Evolutionary conservation across 2,113 vertebrate species (phyloP), one percentile per base, ranked within the genome.

Genomic region (Mionectes macconnelli): DNA sequence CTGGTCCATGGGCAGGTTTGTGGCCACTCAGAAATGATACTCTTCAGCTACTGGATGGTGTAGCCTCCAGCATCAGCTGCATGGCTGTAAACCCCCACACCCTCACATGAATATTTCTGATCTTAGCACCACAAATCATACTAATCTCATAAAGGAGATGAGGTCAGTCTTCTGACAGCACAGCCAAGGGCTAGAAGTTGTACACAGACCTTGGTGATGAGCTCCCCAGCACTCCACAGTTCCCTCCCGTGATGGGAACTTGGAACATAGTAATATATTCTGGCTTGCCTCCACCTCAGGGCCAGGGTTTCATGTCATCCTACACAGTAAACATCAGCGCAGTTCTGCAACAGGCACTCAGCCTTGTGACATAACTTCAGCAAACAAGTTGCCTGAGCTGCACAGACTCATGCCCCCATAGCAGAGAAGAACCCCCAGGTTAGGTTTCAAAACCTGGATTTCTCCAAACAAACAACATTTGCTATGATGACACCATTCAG

Each of bases 201-300:
- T 24, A 20, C 5, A 1, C 0, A 56, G 53, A 78, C 31, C 12
- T 66, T 39, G 12, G 30, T 28, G 22, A 57, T 1, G 2, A 33
- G n/a, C 9, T 72, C 40, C 25, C 30, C 39, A 74, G 30, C 25
- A 27, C 37, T 60, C 20, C 68, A 73, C 4, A 64, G 23, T 14
- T 80, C 50, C 47, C 14, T 33, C 45, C 25, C 55, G 27, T 1
- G 0, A 50, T 2, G 2, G 23, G 13, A 90, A 76, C 0, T 1
- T 56, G n/a, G 31, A 15, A 35, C 35, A 56, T 1, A 52, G 24
- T 12, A 55, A 40, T 9, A 59, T 12, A 55, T 28, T 49, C 62
- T 9, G 47, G 14, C 5, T 59, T 74, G 13, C 6, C 47, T 55
- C 14, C 17, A 2, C 20, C 39, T 74, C 33, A 9, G 19, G 42